Percentiles rank a stretch among this genome's conserved stretches.
Conservation (phyloP, 1,140 invertebrate species). For the Antheraea mylitta region DNA sequence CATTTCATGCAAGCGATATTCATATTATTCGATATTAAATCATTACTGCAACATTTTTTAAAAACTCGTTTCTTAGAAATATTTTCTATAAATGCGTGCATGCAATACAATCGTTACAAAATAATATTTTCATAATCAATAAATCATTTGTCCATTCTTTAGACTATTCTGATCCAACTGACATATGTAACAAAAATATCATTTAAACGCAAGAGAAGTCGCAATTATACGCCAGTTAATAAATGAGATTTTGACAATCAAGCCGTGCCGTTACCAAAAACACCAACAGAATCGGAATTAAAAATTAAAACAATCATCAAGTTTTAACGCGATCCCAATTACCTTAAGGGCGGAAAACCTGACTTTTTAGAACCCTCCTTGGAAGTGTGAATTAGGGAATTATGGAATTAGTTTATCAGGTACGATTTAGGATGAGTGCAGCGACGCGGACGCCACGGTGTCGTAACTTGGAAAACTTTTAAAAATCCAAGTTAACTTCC, state of each 20-base stretch:
- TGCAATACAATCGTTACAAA: no score
- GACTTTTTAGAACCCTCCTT: constrained; percentile 69
- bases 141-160: no score
- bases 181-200: no score
- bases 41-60: no score
- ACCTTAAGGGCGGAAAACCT: constrained; percentile 48
- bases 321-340: constrained; percentile 57
- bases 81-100: no score
- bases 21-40: no score
- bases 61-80: no score
- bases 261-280: not conserved
- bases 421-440: constrained; percentile 32
- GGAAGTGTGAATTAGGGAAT: constrained; percentile 71
- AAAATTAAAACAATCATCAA: constrained; percentile 49
- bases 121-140: no score
- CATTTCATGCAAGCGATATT: no score
- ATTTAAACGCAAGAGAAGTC: no score
- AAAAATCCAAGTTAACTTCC: constrained; percentile 74
- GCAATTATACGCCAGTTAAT: no score
- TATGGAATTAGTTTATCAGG: constrained; percentile 71
- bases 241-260: not conserved
- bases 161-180: no score
- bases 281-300: constrained; percentile 29
- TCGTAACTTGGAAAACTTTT: constrained; percentile 66
- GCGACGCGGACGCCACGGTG: constrained; percentile 37